Evolutionary conservation across 2,113 vertebrate genomes (phyloP).

Genomic region (Patagioenas fasciata): DNA sequence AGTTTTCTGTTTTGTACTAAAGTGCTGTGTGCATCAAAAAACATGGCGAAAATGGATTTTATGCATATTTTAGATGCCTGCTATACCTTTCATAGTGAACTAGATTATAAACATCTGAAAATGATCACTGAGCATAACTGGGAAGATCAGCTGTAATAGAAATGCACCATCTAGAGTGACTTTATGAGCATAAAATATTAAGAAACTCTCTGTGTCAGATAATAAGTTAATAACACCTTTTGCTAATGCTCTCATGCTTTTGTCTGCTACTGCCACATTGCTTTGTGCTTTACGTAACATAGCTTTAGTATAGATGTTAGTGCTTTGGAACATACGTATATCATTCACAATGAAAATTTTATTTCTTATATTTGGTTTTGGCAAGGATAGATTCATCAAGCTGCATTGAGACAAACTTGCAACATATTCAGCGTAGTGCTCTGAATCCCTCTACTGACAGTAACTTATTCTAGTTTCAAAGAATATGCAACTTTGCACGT

Average conservation of each 20-base stretch:
- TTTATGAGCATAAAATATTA: conserved; percentile 18
- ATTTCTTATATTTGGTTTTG: neutral
- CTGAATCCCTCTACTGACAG: neutral
- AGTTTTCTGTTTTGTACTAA: neutral
- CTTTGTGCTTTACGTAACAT: neutral
- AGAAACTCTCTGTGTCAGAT: neutral
- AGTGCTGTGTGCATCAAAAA: neutral
- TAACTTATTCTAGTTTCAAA: neutral
- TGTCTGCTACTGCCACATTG: neutral
- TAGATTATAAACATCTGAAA: neutral
- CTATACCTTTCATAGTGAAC: neutral
- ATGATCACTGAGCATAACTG: neutral
- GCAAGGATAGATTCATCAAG: neutral
- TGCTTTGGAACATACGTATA: neutral
- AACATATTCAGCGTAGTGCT: neutral
- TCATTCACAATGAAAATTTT: neutral
- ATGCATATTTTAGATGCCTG: neutral
- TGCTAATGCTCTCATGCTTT: neutral
- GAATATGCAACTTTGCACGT: neutral
- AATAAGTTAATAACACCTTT: neutral
- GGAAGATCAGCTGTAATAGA: neutral
- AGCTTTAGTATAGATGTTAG: neutral
- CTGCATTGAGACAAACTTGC: neutral
- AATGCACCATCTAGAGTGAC: neutral
- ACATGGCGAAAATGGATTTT: conserved; percentile 28